Percentiles rank a stretch among this genome's conserved stretches.
phyloP scores from a whole-genome alignment of 1,140 invertebrate species.

The Metaphire vulgaris region DNA sequence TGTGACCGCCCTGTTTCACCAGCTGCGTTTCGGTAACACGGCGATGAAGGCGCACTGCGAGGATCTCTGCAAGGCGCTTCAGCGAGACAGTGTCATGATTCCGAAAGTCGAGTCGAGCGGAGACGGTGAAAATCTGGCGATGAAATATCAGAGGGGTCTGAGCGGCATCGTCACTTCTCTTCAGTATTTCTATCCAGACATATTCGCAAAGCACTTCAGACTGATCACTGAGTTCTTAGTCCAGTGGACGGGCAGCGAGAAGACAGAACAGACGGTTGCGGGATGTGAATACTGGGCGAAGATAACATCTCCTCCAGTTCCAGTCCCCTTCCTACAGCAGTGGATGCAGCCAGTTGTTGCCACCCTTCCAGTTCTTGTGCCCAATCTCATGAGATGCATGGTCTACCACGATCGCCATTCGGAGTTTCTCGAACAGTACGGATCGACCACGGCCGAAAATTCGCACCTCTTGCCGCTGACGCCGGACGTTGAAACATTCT shows the following conservation, averaged over 20 bases:
- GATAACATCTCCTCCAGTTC: constrained; percentile 14
- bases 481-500: constrained; percentile 13
- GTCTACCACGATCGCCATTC: constrained; percentile 12
- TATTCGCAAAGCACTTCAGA: constrained; percentile 7
- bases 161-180: constrained; percentile 3
- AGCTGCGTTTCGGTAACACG: neutral
- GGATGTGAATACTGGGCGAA: constrained; percentile 25
- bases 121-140: neutral
- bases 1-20: neutral
- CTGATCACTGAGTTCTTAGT: constrained; percentile 13
- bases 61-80: neutral
- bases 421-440: neutral
- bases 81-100: neutral
- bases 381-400: constrained; percentile 21
- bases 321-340: neutral
- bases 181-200: constrained; percentile 11
- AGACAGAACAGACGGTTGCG: neutral
- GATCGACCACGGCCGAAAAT: neutral
- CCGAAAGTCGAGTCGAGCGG: neutral
- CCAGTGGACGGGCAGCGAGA: neutral
- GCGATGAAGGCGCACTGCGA: neutral
- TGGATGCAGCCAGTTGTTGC: neutral
- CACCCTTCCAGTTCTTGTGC: neutral
- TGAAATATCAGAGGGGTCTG: neutral
- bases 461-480: neutral